Conservation (phyloP, 2,888 invertebrate species). For the Drosophila meridionalis region DNA sequence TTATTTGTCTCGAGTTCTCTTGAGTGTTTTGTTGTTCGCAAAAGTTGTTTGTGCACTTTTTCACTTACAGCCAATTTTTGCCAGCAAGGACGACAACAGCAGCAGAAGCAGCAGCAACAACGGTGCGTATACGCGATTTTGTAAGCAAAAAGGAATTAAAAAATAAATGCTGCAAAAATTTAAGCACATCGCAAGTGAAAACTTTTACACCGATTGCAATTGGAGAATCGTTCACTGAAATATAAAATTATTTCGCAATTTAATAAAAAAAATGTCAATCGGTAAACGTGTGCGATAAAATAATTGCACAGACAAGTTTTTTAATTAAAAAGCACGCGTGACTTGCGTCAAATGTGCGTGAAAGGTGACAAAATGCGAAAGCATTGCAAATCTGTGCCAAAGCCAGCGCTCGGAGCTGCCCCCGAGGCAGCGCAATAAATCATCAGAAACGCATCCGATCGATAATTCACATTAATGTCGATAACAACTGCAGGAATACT, state of each 20-base stretch:
- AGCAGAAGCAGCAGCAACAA: conserved; percentile 4
- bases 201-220: conserved; percentile 19
- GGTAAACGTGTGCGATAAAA: conserved; percentile 40
- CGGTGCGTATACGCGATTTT: conserved; percentile 57
- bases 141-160: conserved; percentile 27
- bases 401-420: background rate
- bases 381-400: conserved; percentile 4
- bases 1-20: conserved; percentile 21
- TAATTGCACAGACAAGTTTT: conserved; percentile 78
- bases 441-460: background rate
- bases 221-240: conserved; percentile 17
- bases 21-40: conserved; percentile 53
- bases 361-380: conserved; percentile 45
- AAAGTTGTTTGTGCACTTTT: conserved; percentile 64
- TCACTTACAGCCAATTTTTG: conserved; percentile 57
- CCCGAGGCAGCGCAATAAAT: background rate
- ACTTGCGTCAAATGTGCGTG: conserved; percentile 69
- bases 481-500: background rate
- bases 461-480: conserved; percentile 7
- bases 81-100: conserved; percentile 6
- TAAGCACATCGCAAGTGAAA: conserved; percentile 13
- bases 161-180: conserved; percentile 6
- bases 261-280: conserved; percentile 42
- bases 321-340: conserved; percentile 77
- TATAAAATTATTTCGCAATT: conserved; percentile 56